phyloP scores from a whole-genome alignment of 2,113 vertebrate species.

The Herpailurus yagouaroundi region DNA sequence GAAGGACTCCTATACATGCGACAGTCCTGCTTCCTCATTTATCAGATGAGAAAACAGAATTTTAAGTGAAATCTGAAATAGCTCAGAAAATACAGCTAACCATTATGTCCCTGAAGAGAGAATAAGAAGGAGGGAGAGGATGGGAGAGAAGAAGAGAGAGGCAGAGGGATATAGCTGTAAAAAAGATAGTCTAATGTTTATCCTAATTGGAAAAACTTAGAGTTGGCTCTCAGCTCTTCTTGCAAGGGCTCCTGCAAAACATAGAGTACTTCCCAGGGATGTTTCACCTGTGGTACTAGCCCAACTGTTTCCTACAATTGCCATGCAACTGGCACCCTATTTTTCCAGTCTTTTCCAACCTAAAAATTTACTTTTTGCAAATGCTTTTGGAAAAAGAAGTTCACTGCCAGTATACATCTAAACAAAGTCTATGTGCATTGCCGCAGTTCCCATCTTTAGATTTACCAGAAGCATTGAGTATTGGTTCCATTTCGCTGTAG shows the following conservation, averaged over 20 bases:
- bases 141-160: background rate
- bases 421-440: background rate
- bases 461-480: background rate
- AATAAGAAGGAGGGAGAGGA: background rate
- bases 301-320: background rate
- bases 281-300: background rate
- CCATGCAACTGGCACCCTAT: background rate
- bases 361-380: background rate
- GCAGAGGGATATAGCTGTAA: background rate
- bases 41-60: background rate
- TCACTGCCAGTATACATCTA: background rate
- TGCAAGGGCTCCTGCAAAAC: background rate
- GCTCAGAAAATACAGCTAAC: background rate
- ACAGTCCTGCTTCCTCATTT: background rate
- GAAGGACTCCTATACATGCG: background rate
- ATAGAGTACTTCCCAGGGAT: rapidly evolving
- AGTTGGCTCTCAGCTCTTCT: background rate
- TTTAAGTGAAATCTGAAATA: background rate
- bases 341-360: background rate
- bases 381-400: background rate
- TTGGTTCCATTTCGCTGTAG: background rate
- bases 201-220: background rate
- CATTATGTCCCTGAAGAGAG: background rate
- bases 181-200: background rate
- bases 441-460: background rate